A percentile compares a stretch with the other conserved stretches of the same genome.
These are phyloP conservation scores for Bufo gargarizans DNA, from an alignment of 2,113 vertebrate species.

Conservation along the genomic window DNA sequence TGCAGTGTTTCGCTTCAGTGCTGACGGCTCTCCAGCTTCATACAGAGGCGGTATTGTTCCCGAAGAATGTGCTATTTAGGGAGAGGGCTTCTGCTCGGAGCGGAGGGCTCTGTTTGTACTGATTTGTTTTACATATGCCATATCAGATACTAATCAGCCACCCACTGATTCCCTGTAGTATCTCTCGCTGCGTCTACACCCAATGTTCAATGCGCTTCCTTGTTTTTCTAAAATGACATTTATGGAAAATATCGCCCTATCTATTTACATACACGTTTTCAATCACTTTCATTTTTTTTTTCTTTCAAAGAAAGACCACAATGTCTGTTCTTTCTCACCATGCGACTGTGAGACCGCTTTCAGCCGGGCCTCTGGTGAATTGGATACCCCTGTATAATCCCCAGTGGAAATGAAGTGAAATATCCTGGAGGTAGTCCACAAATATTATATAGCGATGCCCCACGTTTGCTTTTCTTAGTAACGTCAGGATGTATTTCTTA, in stretches of 20 bases:
- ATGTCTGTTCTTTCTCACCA: constrained; percentile 43
- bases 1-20: constrained; percentile 10
- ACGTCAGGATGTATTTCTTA: background rate
- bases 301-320: constrained; percentile 16
- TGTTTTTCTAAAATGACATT: constrained; percentile 45
- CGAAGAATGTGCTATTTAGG: constrained; percentile 48
- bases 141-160: constrained; percentile 54
- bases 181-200: constrained; percentile 29
- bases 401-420: background rate
- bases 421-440: background rate
- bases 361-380: constrained; percentile 1
- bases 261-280: constrained; percentile 41
- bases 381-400: background rate
- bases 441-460: background rate
- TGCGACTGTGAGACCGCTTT: background rate
- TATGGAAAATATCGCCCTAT: constrained; percentile 46
- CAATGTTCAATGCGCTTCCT: constrained; percentile 25
- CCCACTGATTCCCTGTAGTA: constrained; percentile 46
- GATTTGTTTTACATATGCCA: constrained; percentile 54
- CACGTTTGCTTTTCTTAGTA: background rate
- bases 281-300: constrained; percentile 40
- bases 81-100: constrained; percentile 31
- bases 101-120: constrained; percentile 48
- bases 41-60: constrained; percentile 46
- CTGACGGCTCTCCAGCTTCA: background rate